Base-by-base conservation (phyloP, 2,888 invertebrate species). In the Erynnis tages region DNA sequence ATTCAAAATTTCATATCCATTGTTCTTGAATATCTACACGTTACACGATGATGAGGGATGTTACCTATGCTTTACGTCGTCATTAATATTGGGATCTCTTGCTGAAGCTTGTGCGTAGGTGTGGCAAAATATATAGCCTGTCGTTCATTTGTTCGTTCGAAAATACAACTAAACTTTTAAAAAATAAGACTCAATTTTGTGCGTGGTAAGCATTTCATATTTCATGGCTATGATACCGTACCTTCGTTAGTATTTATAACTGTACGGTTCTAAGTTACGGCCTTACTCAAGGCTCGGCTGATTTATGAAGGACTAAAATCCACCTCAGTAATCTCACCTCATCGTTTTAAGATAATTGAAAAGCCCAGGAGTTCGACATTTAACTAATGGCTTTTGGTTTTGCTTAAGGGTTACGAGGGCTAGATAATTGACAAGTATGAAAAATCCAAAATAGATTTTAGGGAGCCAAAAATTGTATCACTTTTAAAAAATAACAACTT, bases 301-400 rank as follows among this genome's bases (percentile, higher is more conserved):
- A 38, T 38, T 38, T 38, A 38, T 37, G 17, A n/a, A 17, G n/a
- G 17, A 10, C 8, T 35, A n/a, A 35, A 35, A 17, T n/a, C 34
- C 10, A n/a, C 35, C n/a, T n/a, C n/a, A n/a, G n/a, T n/a, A n/a
- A n/a, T n/a, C n/a, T n/a, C n/a, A n/a, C n/a, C n/a, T n/a, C n/a
- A n/a, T n/a, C n/a, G n/a, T n/a, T n/a, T n/a, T n/a, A n/a, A n/a
- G n/a, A n/a, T n/a, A n/a, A n/a, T n/a, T n/a, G n/a, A n/a, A n/a
- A n/a, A n/a, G n/a, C n/a, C n/a, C n/a, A n/a, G n/a, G n/a, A n/a
- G n/a, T n/a, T n/a, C n/a, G n/a, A n/a, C n/a, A n/a, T n/a, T n/a
- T n/a, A n/a, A n/a, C n/a, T n/a, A n/a, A n/a, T n/a, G n/a, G n/a
- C n/a, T n/a, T n/a, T n/a, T n/a, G n/a, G n/a, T n/a, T n/a, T n/a